phyloP scores from a whole-genome alignment of 1,140 invertebrate species.

The Bombus terrestris region DNA sequence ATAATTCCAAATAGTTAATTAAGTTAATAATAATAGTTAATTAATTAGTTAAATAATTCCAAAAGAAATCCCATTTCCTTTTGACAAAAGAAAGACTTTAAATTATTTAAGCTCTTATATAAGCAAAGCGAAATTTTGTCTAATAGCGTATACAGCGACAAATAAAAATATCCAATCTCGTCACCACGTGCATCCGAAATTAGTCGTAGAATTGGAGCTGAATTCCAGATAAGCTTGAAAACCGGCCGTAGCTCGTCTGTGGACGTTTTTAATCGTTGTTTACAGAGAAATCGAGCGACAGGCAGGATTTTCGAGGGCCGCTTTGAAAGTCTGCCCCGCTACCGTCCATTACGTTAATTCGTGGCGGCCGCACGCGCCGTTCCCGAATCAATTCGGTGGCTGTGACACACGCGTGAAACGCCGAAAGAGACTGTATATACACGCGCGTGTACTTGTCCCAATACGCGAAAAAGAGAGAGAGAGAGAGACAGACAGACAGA shows the following conservation, averaged over 20 bases:
- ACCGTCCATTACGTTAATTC: constrained; percentile 67
- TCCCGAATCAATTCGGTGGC: constrained; percentile 40
- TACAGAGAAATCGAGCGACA: constrained; percentile 27
- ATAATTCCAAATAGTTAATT: no score
- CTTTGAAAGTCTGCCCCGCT: constrained; percentile 38
- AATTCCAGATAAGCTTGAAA: not conserved
- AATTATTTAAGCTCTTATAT: no score
- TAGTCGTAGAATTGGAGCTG: not conserved
- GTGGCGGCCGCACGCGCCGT: constrained; percentile 34
- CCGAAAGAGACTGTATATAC: not conserved
- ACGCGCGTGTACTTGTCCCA: no score
- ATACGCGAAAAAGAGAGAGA: not conserved
- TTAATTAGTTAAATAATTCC: not conserved
- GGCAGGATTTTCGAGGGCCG: constrained; percentile 38
- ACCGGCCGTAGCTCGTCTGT: not conserved
- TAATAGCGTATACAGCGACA: no score
- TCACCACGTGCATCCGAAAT: not conserved
- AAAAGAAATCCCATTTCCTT: not conserved
- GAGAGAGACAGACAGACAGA: not conserved
- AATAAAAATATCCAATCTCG: no score
- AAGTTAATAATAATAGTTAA: no score
- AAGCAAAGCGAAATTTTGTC: no score
- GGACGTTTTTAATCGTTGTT: constrained; percentile 46
- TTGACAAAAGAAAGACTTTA: no score
- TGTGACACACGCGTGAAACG: not conserved